Conservation (phyloP, 2,113 vertebrate genomes). For the Corythornis cristatus region DNA sequence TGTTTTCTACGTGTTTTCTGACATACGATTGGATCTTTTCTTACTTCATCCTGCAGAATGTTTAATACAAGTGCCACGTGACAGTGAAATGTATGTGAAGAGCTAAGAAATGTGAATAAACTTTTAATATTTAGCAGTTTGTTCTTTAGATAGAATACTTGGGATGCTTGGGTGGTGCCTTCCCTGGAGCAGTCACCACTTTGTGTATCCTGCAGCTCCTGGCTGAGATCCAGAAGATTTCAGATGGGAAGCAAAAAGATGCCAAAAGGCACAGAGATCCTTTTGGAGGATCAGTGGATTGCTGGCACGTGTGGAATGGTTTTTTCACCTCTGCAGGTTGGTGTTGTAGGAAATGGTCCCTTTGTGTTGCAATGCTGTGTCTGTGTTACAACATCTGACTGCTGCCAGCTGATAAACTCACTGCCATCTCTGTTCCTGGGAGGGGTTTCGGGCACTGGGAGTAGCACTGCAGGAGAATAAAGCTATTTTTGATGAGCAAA, state of each 20-base stretch:
- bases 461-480: background rate
- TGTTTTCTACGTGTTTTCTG: background rate
- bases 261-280: background rate
- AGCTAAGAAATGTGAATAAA: background rate
- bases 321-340: background rate
- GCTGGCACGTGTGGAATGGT: background rate
- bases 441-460: background rate
- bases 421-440: background rate
- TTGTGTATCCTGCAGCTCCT: accelerated
- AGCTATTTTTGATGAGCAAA: background rate
- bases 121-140: background rate
- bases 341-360: background rate
- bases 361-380: background rate
- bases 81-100: background rate
- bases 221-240: background rate
- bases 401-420: background rate
- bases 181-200: background rate
- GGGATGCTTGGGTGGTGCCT: background rate
- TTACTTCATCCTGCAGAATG: background rate
- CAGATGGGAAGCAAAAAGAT: background rate
- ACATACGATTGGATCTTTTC: background rate
- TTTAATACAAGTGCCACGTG: background rate
- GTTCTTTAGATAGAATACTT: background rate
- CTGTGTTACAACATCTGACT: background rate
- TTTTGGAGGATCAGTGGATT: background rate